Conservation (phyloP, 2,797 vertebrate genomes). For the Margarornis squamiger region DNA sequence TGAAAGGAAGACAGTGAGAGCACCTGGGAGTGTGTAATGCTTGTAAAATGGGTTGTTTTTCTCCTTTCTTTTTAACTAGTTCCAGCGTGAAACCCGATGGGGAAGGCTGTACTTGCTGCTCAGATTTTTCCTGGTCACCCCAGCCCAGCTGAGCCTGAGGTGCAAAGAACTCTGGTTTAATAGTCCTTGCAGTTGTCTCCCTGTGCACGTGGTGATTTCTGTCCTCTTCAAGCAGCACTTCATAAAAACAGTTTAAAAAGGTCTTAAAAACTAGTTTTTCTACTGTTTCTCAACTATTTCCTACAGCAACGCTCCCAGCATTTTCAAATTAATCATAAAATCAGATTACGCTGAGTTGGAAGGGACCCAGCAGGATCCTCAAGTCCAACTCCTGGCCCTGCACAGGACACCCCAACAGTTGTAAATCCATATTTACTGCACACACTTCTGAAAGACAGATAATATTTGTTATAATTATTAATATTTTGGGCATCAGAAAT, state of each 20-base stretch:
- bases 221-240: background rate
- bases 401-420: background rate
- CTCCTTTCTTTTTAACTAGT: background rate
- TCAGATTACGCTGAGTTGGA: background rate
- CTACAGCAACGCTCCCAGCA: background rate
- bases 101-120: background rate
- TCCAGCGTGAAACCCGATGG: rapidly evolving
- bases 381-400: background rate
- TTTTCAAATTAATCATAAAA: background rate
- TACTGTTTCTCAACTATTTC: background rate
- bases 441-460: background rate
- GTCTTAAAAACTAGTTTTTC: background rate
- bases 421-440: background rate
- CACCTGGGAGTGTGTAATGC: background rate
- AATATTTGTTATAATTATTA: background rate
- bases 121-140: background rate
- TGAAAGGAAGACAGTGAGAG: background rate
- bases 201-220: background rate
- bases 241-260: background rate
- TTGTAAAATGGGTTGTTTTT: background rate
- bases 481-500: background rate
- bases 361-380: background rate
- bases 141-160: background rate
- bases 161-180: background rate
- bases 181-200: background rate